Base-by-base conservation (phyloP, 2,888 invertebrate species). In the Drosophila macrospina region DNA sequence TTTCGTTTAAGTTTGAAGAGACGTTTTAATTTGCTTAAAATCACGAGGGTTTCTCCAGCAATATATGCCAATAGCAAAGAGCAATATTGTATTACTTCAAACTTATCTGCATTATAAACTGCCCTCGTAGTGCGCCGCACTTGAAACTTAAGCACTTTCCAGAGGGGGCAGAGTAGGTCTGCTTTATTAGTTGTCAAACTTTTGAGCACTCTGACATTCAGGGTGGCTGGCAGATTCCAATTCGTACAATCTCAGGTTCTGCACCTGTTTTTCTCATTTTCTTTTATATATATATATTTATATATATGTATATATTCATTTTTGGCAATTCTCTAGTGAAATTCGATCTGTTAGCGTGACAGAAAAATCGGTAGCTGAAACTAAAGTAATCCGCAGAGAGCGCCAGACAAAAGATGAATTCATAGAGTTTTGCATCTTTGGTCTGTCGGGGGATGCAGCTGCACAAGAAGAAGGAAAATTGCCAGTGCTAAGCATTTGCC, bases 11-110 rank as follows among this genome's bases (percentile, higher is more conserved):
- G 78, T 74, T 74, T 77, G 61, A 39, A 45, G 69, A 79, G 71
- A 70, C 69, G 68, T 74, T 86, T 84, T 75, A 81, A 84, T 77
- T 84, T 77, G 57, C 57, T 78, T 55, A 67, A 73, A 71, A 69
- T 54, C 48, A 63, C 71, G 70, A 59, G 76, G 72, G 68, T 44
- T 52, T 2, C 6, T 28, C 7, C 11, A 39, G 5, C 16, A 39
- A 39, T 20, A 16, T 5, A 37, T 10, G 13, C 32, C 4, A 11
- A 5, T 13, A 1, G 26, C 26, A 26, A 26, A 26, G 26, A n/a
- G n/a, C n/a, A n/a, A n/a, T n/a, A n/a, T n/a, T 26, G 26, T 26
- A 1, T 0, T 6, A 26, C 26, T 26, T 26, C 5, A 26, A 6
- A 5, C 5, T 26, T 3, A 7, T 26, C 26, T 26, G 26, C 5